Evolutionary conservation across 1,140 invertebrate genomes (phyloP).

Genomic region (Lanistes nyassanus): DNA sequence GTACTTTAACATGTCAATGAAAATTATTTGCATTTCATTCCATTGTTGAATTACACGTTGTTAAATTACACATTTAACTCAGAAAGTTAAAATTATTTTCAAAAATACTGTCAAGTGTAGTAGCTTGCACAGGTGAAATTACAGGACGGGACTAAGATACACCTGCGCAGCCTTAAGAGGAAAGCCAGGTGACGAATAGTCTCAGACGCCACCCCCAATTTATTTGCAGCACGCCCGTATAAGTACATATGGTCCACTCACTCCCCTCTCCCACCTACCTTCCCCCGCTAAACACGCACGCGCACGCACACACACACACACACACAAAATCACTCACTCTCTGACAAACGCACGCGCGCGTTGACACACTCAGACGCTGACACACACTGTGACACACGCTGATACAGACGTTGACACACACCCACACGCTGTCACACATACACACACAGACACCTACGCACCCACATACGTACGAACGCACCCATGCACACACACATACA

Average conservation of each 20-base stretch:
- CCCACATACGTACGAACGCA: background rate
- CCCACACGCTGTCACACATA: constrained; percentile 5
- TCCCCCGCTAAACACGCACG: background rate
- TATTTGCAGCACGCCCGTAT: too few species aligned
- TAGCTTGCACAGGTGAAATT: too few species aligned
- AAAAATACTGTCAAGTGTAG: too few species aligned
- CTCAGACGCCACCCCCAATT: too few species aligned
- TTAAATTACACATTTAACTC: too few species aligned
- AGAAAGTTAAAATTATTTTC: too few species aligned
- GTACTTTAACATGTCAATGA: too few species aligned
- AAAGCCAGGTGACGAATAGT: too few species aligned
- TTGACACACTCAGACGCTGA: background rate
- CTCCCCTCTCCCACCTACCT: background rate
- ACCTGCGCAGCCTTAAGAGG: too few species aligned
- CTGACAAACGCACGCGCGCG: background rate
- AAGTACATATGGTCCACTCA: background rate
- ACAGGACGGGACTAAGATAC: too few species aligned
- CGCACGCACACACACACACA: constrained; percentile 16
- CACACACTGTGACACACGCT: background rate
- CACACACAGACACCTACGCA: background rate
- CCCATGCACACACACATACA: background rate
- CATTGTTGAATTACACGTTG: too few species aligned
- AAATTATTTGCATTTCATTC: too few species aligned
- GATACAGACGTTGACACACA: background rate
- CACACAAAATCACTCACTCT: background rate